Evolutionary conservation across 2,797 vertebrate genomes (phyloP), one percentile per base, ranked within the genome.

Genomic region (Apogon talboti): DNA sequence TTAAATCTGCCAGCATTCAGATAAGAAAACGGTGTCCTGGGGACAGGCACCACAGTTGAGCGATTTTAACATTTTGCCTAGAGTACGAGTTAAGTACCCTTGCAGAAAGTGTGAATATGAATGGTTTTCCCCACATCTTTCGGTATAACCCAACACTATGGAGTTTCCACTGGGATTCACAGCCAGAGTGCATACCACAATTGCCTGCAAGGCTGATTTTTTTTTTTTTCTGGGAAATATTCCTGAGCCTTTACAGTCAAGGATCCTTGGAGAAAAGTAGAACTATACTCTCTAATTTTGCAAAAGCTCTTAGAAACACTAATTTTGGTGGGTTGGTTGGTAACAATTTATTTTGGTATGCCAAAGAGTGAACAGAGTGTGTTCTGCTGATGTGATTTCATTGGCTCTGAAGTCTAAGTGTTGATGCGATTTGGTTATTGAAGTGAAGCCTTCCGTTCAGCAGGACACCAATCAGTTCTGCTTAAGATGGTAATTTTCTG

Each of bases 381-480:
- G 70, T 24, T 45, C 6, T 21, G 52, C n/a, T 37, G 49, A 54
- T 57, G 55, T 53, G 35, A 60, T 75, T 72, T 69, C 12, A 62
- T 41, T 59, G 71, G 45, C 38, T 64, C 49, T 57, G 28, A 57
- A 50, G 70, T 84, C 13, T 60, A 58, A 67, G 35, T 52, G 58
- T 53, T 68, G 61, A 52, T 62, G 59, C 52, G 75, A 84, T 80
- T 82, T 74, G 69, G 78, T 83, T 78, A 64, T 42, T 71, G 59
- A 66, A 74, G 71, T 64, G 78, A 82, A 85, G 52, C 74, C 67
- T 79, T 79, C 61, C 48, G 21, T 81, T 82, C 80, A 79, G 83
- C 75, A 69, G 68, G 71, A 84, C 64, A 78, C 79, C 76, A 89
- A 86, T 90, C 85, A 83, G 79, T 78, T 87, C 81, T 70, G 81